Evolutionary conservation across 2,113 vertebrate genomes (phyloP).

Genomic region (Lycaon pictus): DNA sequence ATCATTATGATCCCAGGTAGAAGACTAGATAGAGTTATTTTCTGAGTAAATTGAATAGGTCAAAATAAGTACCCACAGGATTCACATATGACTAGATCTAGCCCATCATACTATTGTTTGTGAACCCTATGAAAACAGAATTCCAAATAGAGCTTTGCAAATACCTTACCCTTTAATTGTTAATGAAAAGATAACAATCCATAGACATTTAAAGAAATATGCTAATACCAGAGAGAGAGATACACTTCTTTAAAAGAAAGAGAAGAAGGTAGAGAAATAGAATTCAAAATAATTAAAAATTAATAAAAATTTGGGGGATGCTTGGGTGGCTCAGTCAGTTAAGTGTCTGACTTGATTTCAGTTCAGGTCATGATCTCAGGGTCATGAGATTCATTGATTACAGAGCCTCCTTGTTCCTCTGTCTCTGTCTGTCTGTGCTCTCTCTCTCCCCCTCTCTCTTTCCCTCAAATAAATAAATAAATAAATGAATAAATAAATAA

Average conservation of each 20-base stretch:
- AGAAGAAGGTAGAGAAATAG: background rate
- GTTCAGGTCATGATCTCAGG: background rate
- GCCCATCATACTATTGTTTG: background rate
- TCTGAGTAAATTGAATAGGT: background rate
- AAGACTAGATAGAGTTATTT: background rate
- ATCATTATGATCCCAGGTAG: background rate
- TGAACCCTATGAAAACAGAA: background rate
- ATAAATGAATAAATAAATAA: background rate
- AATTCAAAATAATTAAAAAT: background rate
- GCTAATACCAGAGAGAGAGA: background rate
- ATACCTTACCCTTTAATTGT: background rate
- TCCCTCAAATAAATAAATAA: background rate
- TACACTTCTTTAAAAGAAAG: background rate
- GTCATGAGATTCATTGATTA: background rate
- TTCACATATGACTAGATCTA: background rate
- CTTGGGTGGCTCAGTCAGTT: background rate
- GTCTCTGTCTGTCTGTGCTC: background rate
- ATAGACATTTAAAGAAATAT: background rate
- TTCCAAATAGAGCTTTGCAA: background rate
- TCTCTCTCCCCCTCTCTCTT: background rate
- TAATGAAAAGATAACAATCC: background rate
- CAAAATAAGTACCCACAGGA: background rate
- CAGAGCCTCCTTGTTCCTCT: background rate
- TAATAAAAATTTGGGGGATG: background rate
- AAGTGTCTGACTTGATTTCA: background rate